These are phyloP conservation scores for Galerucella pusilla DNA, from an alignment of 2,888 invertebrate species.

Conservation along the genomic window DNA sequence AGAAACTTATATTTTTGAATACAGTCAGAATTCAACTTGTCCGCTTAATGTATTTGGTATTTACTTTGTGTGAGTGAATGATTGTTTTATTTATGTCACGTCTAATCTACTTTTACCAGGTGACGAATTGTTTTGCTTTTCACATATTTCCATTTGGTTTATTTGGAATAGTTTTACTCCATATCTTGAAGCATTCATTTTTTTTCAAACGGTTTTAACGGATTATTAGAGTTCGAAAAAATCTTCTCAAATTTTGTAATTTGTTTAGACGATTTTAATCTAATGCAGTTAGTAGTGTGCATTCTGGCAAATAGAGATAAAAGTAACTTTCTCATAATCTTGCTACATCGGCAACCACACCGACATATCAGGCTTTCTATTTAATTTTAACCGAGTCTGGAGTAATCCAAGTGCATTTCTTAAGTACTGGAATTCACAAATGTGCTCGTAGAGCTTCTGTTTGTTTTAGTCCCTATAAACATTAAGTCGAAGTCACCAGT, in stretches of 20 bases:
- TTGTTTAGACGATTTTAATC: constrained; percentile 42
- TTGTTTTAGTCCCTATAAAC: constrained; percentile 9
- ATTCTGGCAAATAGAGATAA: constrained; percentile 29
- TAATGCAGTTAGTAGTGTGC: constrained; percentile 48
- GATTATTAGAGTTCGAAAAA: neutral
- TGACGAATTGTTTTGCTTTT: no score
- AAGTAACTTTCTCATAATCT: constrained; percentile 24
- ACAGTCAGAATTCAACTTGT: no score
- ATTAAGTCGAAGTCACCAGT: constrained; percentile 11
- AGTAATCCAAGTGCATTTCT: constrained; percentile 31
- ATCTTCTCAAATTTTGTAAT: constrained; percentile 31
- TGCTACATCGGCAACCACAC: constrained; percentile 20
- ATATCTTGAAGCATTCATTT: no score
- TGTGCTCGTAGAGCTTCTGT: constrained; percentile 17
- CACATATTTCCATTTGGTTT: no score
- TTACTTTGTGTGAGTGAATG: no score
- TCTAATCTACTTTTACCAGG: no score
- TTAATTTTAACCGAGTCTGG: constrained; percentile 23
- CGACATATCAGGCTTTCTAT: constrained; percentile 20
- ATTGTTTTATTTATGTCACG: no score
- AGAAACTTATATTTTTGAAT: no score
- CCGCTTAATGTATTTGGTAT: no score
- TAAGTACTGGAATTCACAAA: constrained; percentile 26
- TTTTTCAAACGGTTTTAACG: neutral
- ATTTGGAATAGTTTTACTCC: no score